Percentiles rank a stretch among this genome's conserved stretches.
These are phyloP conservation scores for Discoglossus pictus DNA, from an alignment of 2,797 vertebrate genomes.

Conservation along the genomic window DNA sequence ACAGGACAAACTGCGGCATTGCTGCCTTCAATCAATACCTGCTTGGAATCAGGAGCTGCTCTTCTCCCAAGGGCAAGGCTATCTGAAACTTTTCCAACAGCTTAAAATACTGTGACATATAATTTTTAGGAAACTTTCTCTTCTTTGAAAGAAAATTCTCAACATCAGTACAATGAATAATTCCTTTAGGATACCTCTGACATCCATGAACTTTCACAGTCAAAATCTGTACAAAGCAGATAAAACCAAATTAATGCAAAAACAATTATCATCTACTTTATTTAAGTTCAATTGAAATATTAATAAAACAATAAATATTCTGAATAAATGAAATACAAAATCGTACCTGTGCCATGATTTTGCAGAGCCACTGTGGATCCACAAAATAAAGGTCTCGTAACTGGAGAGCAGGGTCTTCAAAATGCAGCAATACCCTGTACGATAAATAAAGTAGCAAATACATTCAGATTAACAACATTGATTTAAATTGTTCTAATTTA, in stretches of 20 bases:
- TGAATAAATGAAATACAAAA: neutral
- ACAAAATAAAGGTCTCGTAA: constrained; percentile 92
- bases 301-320: too few species aligned
- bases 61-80: constrained; percentile 86
- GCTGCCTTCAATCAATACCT: too few species aligned
- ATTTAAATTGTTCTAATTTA: too few species aligned
- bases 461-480: too few species aligned
- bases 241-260: too few species aligned
- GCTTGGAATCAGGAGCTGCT: constrained; percentile 90
- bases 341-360: constrained; percentile 89
- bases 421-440: constrained; percentile 91
- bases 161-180: constrained; percentile 82
- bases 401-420: constrained; percentile 90
- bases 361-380: constrained; percentile 93
- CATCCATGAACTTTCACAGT: constrained; percentile 74
- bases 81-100: constrained; percentile 96
- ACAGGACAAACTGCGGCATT: too few species aligned
- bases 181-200: constrained; percentile 80
- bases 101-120: constrained; percentile 86
- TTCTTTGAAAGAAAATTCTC: constrained; percentile 83
- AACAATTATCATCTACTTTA: too few species aligned
- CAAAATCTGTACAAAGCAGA: constrained; percentile 74
- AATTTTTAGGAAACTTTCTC: constrained; percentile 83
- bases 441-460: constrained; percentile 37
- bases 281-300: too few species aligned